Base-by-base conservation (phyloP, 1,140 invertebrate genomes). In the Lordiphosa mommai region DNA sequence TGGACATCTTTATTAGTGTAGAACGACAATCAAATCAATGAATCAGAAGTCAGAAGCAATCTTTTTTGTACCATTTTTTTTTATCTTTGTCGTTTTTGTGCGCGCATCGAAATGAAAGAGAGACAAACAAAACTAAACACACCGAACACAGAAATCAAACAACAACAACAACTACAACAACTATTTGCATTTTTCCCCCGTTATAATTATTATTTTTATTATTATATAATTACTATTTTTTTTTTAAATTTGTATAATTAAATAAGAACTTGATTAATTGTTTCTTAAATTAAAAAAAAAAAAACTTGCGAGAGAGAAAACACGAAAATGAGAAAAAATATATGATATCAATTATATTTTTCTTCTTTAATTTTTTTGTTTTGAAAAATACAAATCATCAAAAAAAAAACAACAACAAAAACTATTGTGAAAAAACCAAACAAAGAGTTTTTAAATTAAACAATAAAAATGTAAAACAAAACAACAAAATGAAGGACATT, bases 171-270 rank as follows among this genome's bases (percentile, higher is more conserved):
- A 51, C 33, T 57, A 43, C 37, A 59, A 67, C 44, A 72, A 48
- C 59, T 63, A 71, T 76, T 80, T 82, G 76, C 76, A 82, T 82
- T 82, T 67, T 82, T 82, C 52, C 71, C 68, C 71, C 67, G 70
- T 82, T 82, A 74, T 82, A 76, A 74, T 82, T 74, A 74, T 82
- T 71, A 71, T 79, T 79, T 79, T 79, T 79, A 79, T 80, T 80
- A 80, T 82, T 80, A 80, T 82, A 82, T 80, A 80, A 74, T 74
- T 80, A 80, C 65, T 79, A 79, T 79, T 79, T 79, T 79, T 68
- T 34, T 79, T 79, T 79, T 72, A 73, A 77, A 77, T 73, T 79
- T 79, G 74, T 79, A 80, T 79, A 80, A 79, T 80, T 74, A 80
- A 80, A 73, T 80, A 80, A 80, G 74, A 76, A 71, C 72, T 73